Base-by-base conservation (phyloP, 2,797 vertebrate species). In the Ctenopoma kingsleyae region DNA sequence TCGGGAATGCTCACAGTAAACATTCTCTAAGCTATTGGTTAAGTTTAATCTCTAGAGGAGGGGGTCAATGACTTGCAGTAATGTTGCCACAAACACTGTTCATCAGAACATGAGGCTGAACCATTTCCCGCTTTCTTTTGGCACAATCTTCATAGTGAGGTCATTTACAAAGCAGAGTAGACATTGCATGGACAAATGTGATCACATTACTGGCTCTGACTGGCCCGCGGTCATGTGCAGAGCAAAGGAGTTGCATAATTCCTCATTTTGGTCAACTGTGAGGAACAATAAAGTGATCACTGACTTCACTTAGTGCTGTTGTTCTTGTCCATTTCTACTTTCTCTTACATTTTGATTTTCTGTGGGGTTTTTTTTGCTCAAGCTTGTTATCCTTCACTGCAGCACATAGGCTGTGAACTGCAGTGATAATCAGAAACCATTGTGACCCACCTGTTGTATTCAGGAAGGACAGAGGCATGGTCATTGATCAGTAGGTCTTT, bases 401-500 rank as follows among this genome's bases (percentile, higher is more conserved):
- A 16, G 12, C 13, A 11, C 0, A 15, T 19, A 25, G 16, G 35
- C 2, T 17, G 44, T 48, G 30, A 7, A 32, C 8, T 38, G 11
- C 36, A 38, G 36, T 38, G 12, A 3, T 12, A 19, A 25, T 41
- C 9, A 64, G 7, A 41, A 55, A 16, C 20, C 9, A 32, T 0
- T 12, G 16, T 9, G 15, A 83, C 94, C 85, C 83, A 96, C 96
- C 96, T 94, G 75, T 84, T 92, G 51, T 97, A 97, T 81, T 97
- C 96, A 0, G 96, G 96, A 32, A 97, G 93, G 64, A 97, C 94
- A 0, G 90, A 93, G 8, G 92, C 91, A 19, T 96, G 95, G 81
- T 97, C 94, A 2, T 95, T 93, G 16, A 96, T 92, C 62, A 97
- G 94, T 69, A 97, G 80, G 75, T 95, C 95, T 74, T 95, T 94